Evolutionary conservation across 2,888 invertebrate species (phyloP).

Genomic region (Ariolimax columbianus): DNA sequence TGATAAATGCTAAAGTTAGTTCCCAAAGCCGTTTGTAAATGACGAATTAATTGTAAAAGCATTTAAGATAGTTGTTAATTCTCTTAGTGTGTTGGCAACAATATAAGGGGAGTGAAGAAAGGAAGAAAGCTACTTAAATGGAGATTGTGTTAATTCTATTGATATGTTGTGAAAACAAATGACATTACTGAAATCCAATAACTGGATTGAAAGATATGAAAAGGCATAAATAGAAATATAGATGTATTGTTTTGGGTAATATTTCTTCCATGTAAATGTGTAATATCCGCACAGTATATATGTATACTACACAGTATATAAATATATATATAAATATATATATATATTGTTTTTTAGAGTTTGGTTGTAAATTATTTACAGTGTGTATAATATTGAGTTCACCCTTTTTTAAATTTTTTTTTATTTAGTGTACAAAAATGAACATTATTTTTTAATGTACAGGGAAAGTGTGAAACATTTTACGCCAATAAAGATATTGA

Average conservation of each 20-base stretch:
- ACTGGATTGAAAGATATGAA: no score
- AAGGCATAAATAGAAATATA: not conserved
- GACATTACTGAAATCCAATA: no score
- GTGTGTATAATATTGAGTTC: not conserved
- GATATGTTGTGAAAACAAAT: no score
- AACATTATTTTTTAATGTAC: no score
- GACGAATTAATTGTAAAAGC: no score
- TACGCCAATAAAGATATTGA: not conserved
- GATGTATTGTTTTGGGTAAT: not conserved
- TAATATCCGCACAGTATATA: not conserved
- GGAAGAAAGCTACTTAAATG: no score
- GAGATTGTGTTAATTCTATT: no score
- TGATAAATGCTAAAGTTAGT: no score
- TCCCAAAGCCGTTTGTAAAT: no score
- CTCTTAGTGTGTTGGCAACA: no score
- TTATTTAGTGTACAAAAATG: not conserved
- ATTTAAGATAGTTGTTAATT: no score
- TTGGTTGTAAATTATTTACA: not conserved
- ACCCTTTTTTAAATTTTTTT: not conserved
- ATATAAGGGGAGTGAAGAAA: no score
- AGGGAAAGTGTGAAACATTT: not conserved
- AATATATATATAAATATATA: not conserved
- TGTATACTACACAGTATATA: not conserved
- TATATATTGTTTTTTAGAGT: not conserved
- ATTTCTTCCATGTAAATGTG: constrained; percentile 3